Evolutionary conservation across 2,113 vertebrate species (phyloP).

Genomic region (Gracilinanus agilis): DNA sequence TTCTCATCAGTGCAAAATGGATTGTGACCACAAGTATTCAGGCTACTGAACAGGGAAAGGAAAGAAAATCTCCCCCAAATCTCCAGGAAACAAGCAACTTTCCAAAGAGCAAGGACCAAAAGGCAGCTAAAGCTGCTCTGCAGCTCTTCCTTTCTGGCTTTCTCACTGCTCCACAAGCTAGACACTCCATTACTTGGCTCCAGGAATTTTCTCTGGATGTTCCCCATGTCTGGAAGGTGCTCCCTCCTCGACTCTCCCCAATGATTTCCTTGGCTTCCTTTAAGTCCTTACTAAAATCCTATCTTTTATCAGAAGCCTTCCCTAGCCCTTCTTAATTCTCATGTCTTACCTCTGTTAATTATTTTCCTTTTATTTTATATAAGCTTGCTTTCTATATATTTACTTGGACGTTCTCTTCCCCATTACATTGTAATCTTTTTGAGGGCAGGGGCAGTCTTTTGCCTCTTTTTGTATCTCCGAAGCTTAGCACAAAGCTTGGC

Average conservation of each 20-base stretch:
- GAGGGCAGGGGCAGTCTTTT: background rate
- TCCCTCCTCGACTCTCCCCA: no score
- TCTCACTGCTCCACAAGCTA: background rate
- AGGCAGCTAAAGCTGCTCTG: no score
- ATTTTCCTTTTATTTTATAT: background rate
- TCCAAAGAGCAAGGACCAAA: background rate
- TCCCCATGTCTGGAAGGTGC: background rate
- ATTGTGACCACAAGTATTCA: background rate
- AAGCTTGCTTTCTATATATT: background rate
- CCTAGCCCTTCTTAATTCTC: background rate
- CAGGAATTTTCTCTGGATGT: background rate
- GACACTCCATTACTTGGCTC: no score
- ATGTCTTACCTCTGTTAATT: background rate
- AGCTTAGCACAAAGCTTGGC: background rate
- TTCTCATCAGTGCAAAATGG: background rate
- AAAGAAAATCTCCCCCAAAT: background rate
- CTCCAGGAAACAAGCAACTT: background rate
- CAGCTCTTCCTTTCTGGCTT: background rate
- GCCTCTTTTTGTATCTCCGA: background rate
- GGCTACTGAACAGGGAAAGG: background rate
- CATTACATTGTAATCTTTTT: rapidly evolving
- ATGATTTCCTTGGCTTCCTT: background rate
- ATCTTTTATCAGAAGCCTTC: background rate
- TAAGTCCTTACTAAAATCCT: background rate
- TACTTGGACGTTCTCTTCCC: background rate